phyloP scores from a whole-genome alignment of 2,888 invertebrate genomes.

The Drosophila algonquin region DNA sequence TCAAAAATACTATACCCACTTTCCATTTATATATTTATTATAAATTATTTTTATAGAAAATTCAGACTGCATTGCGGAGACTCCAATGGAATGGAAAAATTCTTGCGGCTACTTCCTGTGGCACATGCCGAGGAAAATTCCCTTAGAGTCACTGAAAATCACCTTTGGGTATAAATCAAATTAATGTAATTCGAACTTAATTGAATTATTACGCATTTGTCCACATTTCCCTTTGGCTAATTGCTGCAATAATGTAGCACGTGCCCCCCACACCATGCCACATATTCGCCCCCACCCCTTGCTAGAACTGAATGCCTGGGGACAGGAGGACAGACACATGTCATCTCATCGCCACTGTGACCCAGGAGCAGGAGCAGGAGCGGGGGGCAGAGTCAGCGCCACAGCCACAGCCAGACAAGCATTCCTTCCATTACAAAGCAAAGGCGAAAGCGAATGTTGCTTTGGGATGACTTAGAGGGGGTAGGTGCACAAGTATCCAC shows the following conservation, averaged over 20 bases:
- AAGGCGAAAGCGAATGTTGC: not conserved
- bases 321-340: conserved; percentile 33
- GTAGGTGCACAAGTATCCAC: conserved; percentile 65
- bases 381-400: not conserved
- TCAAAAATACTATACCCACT: not conserved
- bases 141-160: conserved; percentile 25
- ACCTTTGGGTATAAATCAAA: conserved; percentile 73
- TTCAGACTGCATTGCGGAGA: not conserved
- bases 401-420: conserved; percentile 17
- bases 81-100: not conserved
- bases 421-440: conserved; percentile 45
- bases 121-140: not conserved
- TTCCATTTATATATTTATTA: not conserved
- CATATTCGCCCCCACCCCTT: not conserved
- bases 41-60: not conserved
- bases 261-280: conserved; percentile 43
- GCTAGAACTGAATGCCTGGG: conserved; percentile 21
- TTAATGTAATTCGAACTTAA: conserved; percentile 73
- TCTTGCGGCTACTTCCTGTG: not conserved
- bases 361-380: not conserved
- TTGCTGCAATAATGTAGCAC: conserved; percentile 78
- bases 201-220: conserved; percentile 79
- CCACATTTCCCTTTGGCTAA: conserved; percentile 67
- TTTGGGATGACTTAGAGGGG: not conserved
- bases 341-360: conserved; percentile 17